A percentile compares a stretch with the other conserved stretches of the same genome.
phyloP scores from a whole-genome alignment of 2,797 vertebrate species.

The Coranthus polyacanthus region DNA sequence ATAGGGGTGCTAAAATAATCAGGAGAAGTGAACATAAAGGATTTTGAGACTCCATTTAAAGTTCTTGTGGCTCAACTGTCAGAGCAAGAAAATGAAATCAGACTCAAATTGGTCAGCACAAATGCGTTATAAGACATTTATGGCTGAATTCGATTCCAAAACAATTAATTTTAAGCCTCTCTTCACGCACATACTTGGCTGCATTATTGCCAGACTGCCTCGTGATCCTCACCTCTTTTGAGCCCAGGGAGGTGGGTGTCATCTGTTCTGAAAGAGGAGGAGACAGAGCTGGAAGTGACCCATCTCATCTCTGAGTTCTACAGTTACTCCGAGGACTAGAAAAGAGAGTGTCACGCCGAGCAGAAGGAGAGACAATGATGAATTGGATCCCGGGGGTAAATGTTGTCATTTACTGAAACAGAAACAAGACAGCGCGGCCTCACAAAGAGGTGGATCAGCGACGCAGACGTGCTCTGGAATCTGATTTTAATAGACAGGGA shows the following conservation, averaged over 20 bases:
- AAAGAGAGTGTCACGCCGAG: conserved; percentile 27
- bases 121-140: too few relatives aligned
- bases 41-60: too few relatives aligned
- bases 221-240: conserved; percentile 16
- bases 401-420: conserved; percentile 32
- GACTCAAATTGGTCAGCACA: too few relatives aligned
- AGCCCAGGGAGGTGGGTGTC: conserved; percentile 25
- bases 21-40: too few relatives aligned
- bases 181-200: not conserved
- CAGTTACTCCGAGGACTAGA: conserved; percentile 21
- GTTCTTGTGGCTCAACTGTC: too few relatives aligned
- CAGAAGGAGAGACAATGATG: conserved; percentile 41
- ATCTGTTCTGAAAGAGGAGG: conserved; percentile 20
- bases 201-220: conserved; percentile 3
- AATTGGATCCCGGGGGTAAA: conserved; percentile 37
- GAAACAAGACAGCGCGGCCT: conserved; percentile 29
- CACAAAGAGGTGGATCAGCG: conserved; percentile 9
- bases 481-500: conserved; percentile 12
- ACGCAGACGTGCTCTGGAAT: conserved; percentile 37
- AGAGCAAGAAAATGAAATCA: too few relatives aligned
- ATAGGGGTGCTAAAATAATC: too few relatives aligned
- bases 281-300: conserved; percentile 47
- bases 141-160: too few relatives aligned
- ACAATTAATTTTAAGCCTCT: too few relatives aligned
- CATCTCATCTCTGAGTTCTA: conserved; percentile 17